Conservation (phyloP, 2,888 invertebrate genomes). For the Deroplatys truncata region DNA sequence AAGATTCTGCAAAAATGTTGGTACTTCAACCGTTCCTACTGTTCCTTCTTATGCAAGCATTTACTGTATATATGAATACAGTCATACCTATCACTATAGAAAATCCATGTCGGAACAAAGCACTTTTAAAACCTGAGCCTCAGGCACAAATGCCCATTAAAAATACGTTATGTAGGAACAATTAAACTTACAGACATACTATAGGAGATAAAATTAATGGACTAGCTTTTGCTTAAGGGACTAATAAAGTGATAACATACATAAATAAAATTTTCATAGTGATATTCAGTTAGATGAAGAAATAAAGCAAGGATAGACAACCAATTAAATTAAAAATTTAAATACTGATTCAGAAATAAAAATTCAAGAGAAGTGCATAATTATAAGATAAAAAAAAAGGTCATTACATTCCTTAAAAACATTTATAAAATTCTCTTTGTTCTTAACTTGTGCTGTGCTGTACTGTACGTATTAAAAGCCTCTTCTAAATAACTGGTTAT, state of each 20-base stretch:
- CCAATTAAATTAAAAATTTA: not conserved
- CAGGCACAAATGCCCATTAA: not conserved
- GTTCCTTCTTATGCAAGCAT: not conserved
- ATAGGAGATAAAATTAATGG: not conserved
- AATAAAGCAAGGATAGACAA: not conserved
- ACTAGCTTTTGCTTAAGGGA: not conserved
- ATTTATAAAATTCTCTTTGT: not conserved
- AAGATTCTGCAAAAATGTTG: not conserved
- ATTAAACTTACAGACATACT: not conserved
- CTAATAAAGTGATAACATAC: not conserved
- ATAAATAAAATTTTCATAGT: not conserved
- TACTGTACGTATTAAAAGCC: not conserved
- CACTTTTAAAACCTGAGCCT: conserved; percentile 4
- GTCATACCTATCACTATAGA: not conserved
- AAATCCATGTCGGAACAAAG: not conserved
- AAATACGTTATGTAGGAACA: not conserved
- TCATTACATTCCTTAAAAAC: not conserved
- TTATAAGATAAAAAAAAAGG: not conserved
- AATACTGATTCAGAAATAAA: not conserved
- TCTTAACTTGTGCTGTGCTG: not conserved
- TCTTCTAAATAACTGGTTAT: not conserved
- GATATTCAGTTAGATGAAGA: not conserved
- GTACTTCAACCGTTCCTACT: not conserved
- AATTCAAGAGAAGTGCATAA: not conserved
- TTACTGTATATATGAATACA: not conserved